Conservation (phyloP, 2,797 vertebrate genomes). For the Amniataba percoides region DNA sequence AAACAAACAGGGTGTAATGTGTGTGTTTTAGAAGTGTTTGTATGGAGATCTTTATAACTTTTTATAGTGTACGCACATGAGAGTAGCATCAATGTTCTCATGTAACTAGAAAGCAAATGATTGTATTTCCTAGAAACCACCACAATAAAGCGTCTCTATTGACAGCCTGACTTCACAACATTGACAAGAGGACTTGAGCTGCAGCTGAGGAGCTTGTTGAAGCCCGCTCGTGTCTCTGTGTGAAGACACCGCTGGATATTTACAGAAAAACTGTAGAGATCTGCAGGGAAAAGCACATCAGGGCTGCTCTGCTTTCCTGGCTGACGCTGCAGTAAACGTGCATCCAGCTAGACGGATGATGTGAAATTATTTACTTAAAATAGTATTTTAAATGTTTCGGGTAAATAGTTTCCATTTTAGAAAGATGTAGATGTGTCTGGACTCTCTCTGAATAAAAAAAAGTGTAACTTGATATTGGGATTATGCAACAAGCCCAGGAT, state of each 20-base stretch:
- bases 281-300: constrained; percentile 16
- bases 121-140: constrained; percentile 5
- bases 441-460: neutral
- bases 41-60: neutral
- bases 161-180: neutral
- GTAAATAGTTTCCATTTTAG: constrained; percentile 25
- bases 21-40: too few species aligned
- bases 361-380: constrained; percentile 4
- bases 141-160: neutral
- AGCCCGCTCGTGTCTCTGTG: neutral
- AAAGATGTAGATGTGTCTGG: neutral
- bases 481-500: constrained; percentile 61
- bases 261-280: constrained; percentile 23
- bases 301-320: constrained; percentile 29
- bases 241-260: neutral
- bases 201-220: neutral
- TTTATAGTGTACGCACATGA: neutral
- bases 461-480: constrained; percentile 14
- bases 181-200: neutral
- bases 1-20: too few species aligned
- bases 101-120: neutral
- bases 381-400: neutral
- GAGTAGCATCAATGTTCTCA: neutral
- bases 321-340: constrained; percentile 23
- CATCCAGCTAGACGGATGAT: neutral